These are phyloP conservation scores for Ptilonorhynchus violaceus DNA, from an alignment of 2,113 vertebrate species.

Conservation along the genomic window DNA sequence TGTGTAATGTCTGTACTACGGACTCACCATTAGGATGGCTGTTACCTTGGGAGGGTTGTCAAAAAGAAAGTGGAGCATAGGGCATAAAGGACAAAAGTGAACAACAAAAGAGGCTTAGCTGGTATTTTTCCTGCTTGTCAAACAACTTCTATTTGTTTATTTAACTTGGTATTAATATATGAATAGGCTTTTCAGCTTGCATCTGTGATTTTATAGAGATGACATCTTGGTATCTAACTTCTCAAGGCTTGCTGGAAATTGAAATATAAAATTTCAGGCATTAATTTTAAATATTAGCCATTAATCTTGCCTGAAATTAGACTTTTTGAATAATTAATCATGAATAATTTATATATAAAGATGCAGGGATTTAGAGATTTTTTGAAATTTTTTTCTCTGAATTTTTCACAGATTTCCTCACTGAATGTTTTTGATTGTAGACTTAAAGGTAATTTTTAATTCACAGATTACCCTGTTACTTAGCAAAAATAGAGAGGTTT, in stretches of 20 bases:
- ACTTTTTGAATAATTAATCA: background rate
- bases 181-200: background rate
- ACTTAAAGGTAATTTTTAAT: background rate
- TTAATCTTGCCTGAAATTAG: background rate
- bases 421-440: background rate
- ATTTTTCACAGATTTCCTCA: background rate
- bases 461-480: background rate
- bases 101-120: background rate
- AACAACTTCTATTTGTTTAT: background rate
- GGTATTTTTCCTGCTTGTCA: background rate
- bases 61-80: background rate
- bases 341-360: background rate
- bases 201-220: background rate
- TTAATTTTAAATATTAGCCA: background rate
- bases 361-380: background rate
- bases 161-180: background rate
- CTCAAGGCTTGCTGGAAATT: background rate
- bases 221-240: background rate
- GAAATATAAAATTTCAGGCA: background rate
- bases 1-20: background rate
- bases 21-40: background rate
- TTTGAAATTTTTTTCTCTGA: background rate
- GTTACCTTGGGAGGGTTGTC: background rate
- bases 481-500: background rate
- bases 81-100: background rate